A percentile compares a stretch with the other conserved stretches of the same genome.
phyloP scores from a whole-genome alignment of 53 echinoderm and acorn worm genomes.

The Mesocentrotus franciscanus region DNA sequence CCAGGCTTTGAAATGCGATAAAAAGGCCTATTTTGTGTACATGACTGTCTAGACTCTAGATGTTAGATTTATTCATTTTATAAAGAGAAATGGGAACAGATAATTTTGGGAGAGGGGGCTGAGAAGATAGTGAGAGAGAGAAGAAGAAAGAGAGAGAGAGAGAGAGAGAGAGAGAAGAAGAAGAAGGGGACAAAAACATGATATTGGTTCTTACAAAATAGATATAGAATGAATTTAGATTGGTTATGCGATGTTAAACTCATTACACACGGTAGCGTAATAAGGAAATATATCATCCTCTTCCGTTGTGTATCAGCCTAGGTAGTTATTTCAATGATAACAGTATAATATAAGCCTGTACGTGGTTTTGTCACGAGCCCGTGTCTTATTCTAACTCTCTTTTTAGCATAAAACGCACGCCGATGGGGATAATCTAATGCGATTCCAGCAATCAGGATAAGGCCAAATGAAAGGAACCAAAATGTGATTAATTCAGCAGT shows the following conservation, averaged over 20 bases:
- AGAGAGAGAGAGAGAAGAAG: no score
- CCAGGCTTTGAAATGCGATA: background rate
- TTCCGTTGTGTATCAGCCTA: no score
- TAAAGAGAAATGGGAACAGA: no score
- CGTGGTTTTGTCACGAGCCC: background rate
- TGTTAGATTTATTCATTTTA: no score
- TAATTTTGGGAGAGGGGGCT: no score
- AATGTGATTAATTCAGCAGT: constrained; percentile 60
- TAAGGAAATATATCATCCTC: background rate
- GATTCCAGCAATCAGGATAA: constrained; percentile 54
- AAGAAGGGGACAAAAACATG: no score
- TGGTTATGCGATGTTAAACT: background rate
- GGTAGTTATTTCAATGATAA: background rate
- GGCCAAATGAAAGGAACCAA: constrained; percentile 39
- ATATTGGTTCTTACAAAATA: background rate
- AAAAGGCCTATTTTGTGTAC: no score
- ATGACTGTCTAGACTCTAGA: no score
- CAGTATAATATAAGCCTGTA: background rate
- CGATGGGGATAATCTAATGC: constrained; percentile 47
- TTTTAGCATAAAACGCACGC: constrained; percentile 20
- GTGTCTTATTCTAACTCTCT: background rate
- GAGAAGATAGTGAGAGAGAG: no score
- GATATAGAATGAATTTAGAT: background rate
- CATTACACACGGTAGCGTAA: background rate
- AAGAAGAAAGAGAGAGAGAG: no score